Conservation (phyloP, 2,113 vertebrate species). For the Cinclus mexicanus region DNA sequence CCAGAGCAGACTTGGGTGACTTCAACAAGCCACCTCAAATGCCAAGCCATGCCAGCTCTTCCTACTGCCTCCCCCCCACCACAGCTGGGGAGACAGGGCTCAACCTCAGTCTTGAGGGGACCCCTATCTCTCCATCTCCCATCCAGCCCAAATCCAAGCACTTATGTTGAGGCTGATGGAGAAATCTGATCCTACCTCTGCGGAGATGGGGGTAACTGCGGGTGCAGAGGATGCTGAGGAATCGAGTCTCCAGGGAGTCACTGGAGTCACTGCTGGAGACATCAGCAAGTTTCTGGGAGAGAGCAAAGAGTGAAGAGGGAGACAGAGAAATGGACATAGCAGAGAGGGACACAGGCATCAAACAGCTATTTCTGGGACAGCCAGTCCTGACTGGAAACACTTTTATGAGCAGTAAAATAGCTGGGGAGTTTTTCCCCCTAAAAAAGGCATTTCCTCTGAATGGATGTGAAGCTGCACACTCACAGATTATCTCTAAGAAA, state of each 20-base stretch:
- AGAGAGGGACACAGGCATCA: neutral
- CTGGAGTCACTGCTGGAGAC: constrained; percentile 84
- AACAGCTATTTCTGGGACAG: neutral
- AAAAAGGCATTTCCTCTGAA: neutral
- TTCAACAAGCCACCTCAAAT: neutral
- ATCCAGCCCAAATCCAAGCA: neutral
- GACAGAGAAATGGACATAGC: fast-evolving
- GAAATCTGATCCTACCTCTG: constrained; percentile 76
- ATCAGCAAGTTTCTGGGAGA: constrained; percentile 85
- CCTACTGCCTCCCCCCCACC: neutral
- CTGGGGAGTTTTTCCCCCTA: neutral
- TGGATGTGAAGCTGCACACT: neutral
- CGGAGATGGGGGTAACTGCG: constrained; percentile 91
- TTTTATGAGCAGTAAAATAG: neutral
- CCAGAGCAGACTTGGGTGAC: neutral
- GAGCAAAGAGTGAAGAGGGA: neutral
- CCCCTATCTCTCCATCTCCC: neutral
- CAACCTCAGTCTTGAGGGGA: neutral
- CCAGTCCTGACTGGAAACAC: neutral
- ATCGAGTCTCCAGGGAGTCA: constrained; percentile 87
- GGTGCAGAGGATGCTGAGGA: constrained; percentile 93
- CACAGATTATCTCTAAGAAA: neutral
- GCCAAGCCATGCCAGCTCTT: neutral
- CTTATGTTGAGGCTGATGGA: neutral
- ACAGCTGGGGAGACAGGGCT: neutral